Percentiles rank a stretch among this genome's conserved stretches.
These are phyloP conservation scores for Danio aesculapii DNA, from an alignment of 2,797 vertebrate species.

Conservation along the genomic window DNA sequence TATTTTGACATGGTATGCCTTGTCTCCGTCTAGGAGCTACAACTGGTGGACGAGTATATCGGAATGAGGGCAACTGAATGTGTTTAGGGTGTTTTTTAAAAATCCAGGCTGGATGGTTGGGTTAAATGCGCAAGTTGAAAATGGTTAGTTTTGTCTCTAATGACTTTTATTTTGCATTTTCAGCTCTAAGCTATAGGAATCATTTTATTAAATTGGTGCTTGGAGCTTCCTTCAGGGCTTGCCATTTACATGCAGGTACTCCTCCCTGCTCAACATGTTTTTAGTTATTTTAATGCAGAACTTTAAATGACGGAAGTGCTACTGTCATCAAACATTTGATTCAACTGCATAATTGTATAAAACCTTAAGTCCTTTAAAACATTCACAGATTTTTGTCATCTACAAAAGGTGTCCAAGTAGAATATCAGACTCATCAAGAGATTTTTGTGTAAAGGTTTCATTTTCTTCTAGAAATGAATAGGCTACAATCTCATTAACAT, in stretches of 20 bases:
- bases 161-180: slow-evolving; percentile 3
- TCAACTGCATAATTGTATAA: background rate
- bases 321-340: background rate
- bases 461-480: slow-evolving; percentile 8
- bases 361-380: slow-evolving; percentile 5
- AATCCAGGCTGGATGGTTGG: background rate
- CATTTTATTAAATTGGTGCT: background rate
- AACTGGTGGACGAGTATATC: background rate
- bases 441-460: background rate
- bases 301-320: slow-evolving; percentile 2
- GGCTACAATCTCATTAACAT: slow-evolving; percentile 32
- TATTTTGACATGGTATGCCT: slow-evolving; percentile 21
- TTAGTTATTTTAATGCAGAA: slow-evolving; percentile 2
- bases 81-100: background rate
- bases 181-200: background rate
- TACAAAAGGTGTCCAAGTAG: background rate
- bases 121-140: background rate
- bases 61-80: background rate
- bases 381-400: background rate
- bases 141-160: background rate
- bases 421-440: background rate
- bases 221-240: slow-evolving; percentile 26
- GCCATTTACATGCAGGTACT: slow-evolving; percentile 9
- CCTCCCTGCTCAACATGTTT: background rate
- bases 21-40: background rate